Base-by-base conservation (phyloP, 2,797 vertebrate species). In the Echiichthys vipera region DNA sequence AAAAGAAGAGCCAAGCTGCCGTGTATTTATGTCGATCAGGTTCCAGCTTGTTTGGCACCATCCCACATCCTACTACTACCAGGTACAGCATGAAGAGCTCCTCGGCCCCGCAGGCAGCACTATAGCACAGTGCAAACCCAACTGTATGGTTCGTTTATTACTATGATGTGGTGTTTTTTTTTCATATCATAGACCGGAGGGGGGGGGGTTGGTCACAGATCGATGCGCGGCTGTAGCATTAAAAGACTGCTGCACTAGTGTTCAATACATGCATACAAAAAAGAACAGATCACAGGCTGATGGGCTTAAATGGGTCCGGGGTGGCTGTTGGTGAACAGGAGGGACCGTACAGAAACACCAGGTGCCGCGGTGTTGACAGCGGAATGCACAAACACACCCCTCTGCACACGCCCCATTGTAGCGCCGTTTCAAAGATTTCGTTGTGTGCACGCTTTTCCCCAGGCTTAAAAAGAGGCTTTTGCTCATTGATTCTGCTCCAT, bases 331-430 rank as follows among this genome's bases (percentile, higher is more conserved):
- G 63, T 70, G 51, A 76, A 67, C 58, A 45, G 32, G 20, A 37
- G n/a, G 53, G 39, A n/a, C 56, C 46, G 66, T 64, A 40, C 75
- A 71, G 84, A 86, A 85, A 83, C 63, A 85, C 86, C 90, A 92
- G 92, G 93, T 92, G 91, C 89, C 76, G 90, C 88, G 89, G 85
- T 85, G 74, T 79, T 91, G 91, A 92, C 93, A 90, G 93, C 84
- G 91, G 92, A 94, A 94, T 90, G 89, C 91, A 89, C 90, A 77
- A 85, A 92, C 93, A 94, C 92, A 81, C 91, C 88, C 89, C 88
- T 91, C 84, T 25, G 90, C 77, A 91, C 93, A 92, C 92, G 88
- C 94, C 88, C n/a, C 92, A 85, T 91, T 81, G 85, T 83, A 88
- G 87, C 81, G 51, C 84, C 69, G 61, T 78, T 89, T 91, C 72